Conservation (phyloP, 2,888 invertebrate species). For the Nephrocerus scutellatus region DNA sequence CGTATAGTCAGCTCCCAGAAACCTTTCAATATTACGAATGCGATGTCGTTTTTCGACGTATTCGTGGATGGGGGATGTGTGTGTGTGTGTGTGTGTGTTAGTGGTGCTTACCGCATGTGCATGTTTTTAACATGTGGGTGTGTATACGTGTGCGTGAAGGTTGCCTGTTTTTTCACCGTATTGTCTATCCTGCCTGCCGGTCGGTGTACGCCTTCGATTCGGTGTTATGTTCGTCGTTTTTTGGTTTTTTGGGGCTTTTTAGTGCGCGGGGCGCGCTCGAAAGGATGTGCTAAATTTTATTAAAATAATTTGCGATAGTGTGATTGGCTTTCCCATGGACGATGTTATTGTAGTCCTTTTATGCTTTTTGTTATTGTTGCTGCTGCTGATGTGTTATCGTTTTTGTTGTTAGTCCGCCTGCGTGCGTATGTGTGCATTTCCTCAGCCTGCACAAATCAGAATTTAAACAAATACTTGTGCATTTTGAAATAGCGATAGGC, state of each 20-base stretch:
- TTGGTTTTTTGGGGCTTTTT: conserved; percentile 28
- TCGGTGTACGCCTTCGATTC: conserved; percentile 20
- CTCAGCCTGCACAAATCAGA: too few relatives aligned
- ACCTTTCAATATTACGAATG: too few relatives aligned
- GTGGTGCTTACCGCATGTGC: conserved; percentile 23
- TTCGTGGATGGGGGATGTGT: conserved; percentile 22
- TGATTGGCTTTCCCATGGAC: conserved; percentile 48
- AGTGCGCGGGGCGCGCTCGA: conserved; percentile 31
- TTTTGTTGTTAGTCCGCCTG: too few relatives aligned
- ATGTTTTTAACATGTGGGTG: conserved; percentile 25
- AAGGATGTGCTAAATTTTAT: conserved; percentile 46
- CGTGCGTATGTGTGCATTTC: too few relatives aligned
- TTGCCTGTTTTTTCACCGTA: conserved; percentile 19
- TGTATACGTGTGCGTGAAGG: conserved; percentile 31
- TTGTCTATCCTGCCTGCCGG: conserved; percentile 20
- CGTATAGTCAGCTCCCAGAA: too few relatives aligned
- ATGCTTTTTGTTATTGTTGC: too few relatives aligned
- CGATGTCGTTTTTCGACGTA: conserved; percentile 14
- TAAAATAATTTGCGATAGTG: conserved; percentile 47
- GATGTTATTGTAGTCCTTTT: too few relatives aligned
- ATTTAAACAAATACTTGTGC: too few relatives aligned
- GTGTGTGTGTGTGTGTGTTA: conserved; percentile 13
- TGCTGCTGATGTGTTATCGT: too few relatives aligned
- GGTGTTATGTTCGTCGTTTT: conserved; percentile 22
- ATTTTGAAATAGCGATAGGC: too few relatives aligned